Base-by-base conservation (phyloP, 2,797 vertebrate species). In the Ctenopoma kingsleyae region DNA sequence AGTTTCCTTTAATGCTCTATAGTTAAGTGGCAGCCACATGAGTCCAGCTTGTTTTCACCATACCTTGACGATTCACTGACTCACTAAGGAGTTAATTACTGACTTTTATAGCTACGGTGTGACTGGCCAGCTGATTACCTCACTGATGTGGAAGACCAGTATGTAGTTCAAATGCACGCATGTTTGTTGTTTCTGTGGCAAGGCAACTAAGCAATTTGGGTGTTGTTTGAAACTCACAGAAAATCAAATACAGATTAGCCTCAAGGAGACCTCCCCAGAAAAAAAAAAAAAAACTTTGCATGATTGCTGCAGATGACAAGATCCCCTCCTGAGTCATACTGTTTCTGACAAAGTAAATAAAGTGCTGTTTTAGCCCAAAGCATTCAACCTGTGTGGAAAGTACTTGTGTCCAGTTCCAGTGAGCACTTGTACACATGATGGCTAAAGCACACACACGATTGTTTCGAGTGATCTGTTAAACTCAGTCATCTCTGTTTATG, bases 81-180 rank as follows among this genome's bases (percentile, higher is more conserved):
- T 78, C 58, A 72, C 63, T 60, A 46, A 44, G 25, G 36, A 74
- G 59, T 67, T 80, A 78, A 84, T 59, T 43, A 60, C 61, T 76
- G 61, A 47, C 54, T 81, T 72, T 67, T 74, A 71, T 16, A 64
- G 61, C 57, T 57, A 61, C 35, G n/a, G 57, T 35, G 58, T 61
- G 59, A 57, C 60, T 8, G 9, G 52, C 16, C 19, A 49, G 63
- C 27, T 57, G 53, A 75, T 80, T 67, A 67, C 52, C 46, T 79
- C 73, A 80, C 36, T 75, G 62, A 35, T 76, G 54, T 77, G 30
- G 62, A 62, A 46, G 41, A 75, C 22, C 32, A 10, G 19, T 60
- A 51, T 53, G 64, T 15, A 65, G 58, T 73, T 70, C 17, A 35
- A 71, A 54, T 19, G 27, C 46, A 61, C 20, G n/a, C 5, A 27